Percentiles rank a stretch among this genome's conserved stretches.
Conservation (phyloP, 2,888 invertebrate genomes). For the Blastobasis adustella region DNA sequence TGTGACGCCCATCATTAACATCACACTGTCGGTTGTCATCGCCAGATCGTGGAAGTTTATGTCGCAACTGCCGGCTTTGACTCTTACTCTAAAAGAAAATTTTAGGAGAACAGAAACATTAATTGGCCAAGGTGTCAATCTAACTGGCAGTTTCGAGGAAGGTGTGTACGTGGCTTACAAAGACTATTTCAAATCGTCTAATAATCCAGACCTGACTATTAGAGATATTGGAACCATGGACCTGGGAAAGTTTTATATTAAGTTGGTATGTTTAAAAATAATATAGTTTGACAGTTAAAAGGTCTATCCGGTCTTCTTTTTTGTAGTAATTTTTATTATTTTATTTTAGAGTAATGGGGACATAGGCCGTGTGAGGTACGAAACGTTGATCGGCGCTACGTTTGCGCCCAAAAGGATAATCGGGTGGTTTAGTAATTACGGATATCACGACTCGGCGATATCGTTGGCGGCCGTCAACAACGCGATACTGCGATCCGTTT, state of each 20-base stretch:
- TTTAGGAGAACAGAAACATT: conserved; percentile 50
- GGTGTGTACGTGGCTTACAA: conserved; percentile 35
- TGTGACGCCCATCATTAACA: conserved; percentile 59
- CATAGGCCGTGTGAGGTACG: conserved; percentile 57
- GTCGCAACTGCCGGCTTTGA: conserved; percentile 75
- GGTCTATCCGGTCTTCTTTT: background rate
- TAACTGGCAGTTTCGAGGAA: conserved; percentile 37
- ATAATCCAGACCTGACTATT: conserved; percentile 38
- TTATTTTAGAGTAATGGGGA: conserved; percentile 40
- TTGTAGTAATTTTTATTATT: background rate
- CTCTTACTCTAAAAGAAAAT: conserved; percentile 65
- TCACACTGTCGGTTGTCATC: conserved; percentile 55
- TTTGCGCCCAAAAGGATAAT: conserved; percentile 64
- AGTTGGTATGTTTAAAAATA: conserved; percentile 44
- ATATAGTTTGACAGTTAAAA: background rate
- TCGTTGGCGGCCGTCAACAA: conserved; percentile 79
- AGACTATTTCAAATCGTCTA: conserved; percentile 42
- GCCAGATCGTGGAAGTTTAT: conserved; percentile 64
- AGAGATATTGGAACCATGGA: conserved; percentile 46
- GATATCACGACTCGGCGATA: conserved; percentile 83
- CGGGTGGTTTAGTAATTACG: conserved; percentile 87
- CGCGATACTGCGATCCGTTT: conserved; percentile 70
- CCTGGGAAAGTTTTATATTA: conserved; percentile 54
- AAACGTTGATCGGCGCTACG: conserved; percentile 75
- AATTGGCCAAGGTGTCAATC: conserved; percentile 34